Conservation (phyloP, 1,140 invertebrate genomes). For the Drosophila bipectinata region DNA sequence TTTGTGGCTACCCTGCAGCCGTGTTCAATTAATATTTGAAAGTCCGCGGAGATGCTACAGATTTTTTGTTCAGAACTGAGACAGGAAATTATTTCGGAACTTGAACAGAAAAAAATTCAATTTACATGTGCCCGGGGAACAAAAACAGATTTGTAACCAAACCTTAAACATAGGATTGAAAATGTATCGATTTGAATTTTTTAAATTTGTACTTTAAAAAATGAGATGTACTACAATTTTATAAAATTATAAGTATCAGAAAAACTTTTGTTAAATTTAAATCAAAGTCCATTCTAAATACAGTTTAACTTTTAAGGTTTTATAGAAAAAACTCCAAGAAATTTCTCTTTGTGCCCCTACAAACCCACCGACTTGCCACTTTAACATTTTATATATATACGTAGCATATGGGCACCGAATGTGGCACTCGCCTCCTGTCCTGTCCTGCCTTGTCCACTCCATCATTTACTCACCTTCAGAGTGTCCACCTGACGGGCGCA, state of each 20-base stretch:
- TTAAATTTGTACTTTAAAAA: neutral
- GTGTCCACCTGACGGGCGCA: constrained; percentile 91
- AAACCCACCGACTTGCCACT: neutral
- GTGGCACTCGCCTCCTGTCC: constrained; percentile 1
- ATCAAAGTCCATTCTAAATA: too few relatives aligned
- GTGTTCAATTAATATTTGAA: constrained; percentile 32
- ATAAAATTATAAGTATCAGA: too few relatives aligned
- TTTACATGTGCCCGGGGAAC: neutral
- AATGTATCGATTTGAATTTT: too few relatives aligned
- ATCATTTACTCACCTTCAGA: constrained; percentile 84
- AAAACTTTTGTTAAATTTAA: too few relatives aligned
- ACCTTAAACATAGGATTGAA: too few relatives aligned
- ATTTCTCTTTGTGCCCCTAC: constrained; percentile 1
- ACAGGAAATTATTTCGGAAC: neutral
- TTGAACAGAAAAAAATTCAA: neutral
- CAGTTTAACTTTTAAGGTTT: too few relatives aligned
- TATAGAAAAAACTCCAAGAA: neutral
- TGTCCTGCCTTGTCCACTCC: constrained; percentile 8
- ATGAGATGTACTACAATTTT: neutral
- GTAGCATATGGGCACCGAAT: constrained; percentile 3
- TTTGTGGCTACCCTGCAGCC: constrained; percentile 20
- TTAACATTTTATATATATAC: constrained; percentile 38
- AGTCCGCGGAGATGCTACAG: neutral
- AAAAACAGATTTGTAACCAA: neutral
- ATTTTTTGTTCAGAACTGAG: neutral